These are phyloP conservation scores for Syrrhaptes paradoxus DNA, from an alignment of 2,113 vertebrate species.

Conservation along the genomic window DNA sequence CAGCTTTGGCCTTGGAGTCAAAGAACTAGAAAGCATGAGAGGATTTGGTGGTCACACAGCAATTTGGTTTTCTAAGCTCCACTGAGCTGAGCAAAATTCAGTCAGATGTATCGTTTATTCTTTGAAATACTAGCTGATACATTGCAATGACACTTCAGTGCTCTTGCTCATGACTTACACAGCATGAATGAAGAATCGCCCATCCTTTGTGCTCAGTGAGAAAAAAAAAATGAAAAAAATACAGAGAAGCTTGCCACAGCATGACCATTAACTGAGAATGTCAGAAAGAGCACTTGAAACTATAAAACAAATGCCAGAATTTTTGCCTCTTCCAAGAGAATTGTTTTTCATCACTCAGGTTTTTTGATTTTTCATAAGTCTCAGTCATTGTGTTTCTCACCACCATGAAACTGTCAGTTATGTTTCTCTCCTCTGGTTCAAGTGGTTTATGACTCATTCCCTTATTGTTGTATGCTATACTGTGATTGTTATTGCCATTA, in stretches of 20 bases:
- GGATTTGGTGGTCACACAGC: not conserved
- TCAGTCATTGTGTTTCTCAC: not conserved
- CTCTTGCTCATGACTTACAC: not conserved
- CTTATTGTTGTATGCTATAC: slow-evolving; percentile 8
- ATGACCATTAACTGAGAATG: not conserved
- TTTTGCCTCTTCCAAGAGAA: not conserved
- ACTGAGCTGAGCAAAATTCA: not conserved
- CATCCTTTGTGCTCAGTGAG: not conserved
- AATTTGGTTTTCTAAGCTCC: not conserved
- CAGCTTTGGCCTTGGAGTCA: not conserved
- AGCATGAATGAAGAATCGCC: not conserved
- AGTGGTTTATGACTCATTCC: slow-evolving; percentile 31
- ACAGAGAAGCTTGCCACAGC: not conserved
- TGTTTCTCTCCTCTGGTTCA: not conserved
- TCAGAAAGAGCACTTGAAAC: not conserved
- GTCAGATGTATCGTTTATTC: not conserved
- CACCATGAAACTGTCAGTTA: not conserved
- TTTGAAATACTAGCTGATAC: not conserved
- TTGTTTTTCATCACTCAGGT: not conserved
- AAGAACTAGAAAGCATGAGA: not conserved
- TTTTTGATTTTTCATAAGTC: not conserved
- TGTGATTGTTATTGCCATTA: slow-evolving; percentile 65
- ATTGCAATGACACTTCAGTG: not conserved
- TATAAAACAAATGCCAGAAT: not conserved
- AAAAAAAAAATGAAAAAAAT: not conserved